Conservation (phyloP, 1,140 invertebrate genomes). For the Drosophila navojoa region DNA sequence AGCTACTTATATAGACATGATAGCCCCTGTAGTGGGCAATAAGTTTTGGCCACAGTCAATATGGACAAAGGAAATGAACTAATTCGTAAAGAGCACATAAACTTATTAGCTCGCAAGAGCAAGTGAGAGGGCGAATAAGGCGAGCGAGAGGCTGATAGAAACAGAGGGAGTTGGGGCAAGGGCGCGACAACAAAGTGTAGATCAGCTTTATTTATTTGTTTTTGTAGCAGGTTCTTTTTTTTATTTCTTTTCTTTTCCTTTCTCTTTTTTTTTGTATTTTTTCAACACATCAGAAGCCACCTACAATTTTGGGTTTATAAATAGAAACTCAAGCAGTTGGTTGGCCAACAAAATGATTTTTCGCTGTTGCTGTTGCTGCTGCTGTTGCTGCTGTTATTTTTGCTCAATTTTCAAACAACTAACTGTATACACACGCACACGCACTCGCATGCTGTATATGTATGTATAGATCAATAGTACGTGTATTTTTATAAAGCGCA, state of each 20-base stretch:
- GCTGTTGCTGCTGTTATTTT: slow-evolving; percentile 61
- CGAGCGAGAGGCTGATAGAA: not conserved
- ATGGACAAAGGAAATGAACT: slow-evolving; percentile 56
- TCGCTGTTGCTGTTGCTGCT: slow-evolving; percentile 20
- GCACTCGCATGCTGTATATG: slow-evolving; percentile 28
- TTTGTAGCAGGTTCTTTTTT: slow-evolving; percentile 37
- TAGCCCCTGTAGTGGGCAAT: not conserved
- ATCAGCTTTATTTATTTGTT: slow-evolving; percentile 66
- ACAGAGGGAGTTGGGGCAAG: not conserved
- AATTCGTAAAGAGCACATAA: slow-evolving; percentile 48
- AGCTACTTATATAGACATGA: slow-evolving; percentile 1
- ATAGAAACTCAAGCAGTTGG: slow-evolving; percentile 77
- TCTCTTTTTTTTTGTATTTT: slow-evolving; percentile 45
- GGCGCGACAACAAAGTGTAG: slow-evolving; percentile 60
- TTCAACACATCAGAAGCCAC: slow-evolving; percentile 75
- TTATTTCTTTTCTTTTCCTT: slow-evolving; percentile 31
- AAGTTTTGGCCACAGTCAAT: slow-evolving; percentile 34
- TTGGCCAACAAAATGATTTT: slow-evolving; percentile 74
- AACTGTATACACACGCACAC: slow-evolving; percentile 64
- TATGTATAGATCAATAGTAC: slow-evolving; percentile 42
- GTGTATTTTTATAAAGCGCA: slow-evolving; percentile 76
- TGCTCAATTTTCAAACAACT: slow-evolving; percentile 80
- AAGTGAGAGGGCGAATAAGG: not conserved
- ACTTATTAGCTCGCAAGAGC: slow-evolving; percentile 36
- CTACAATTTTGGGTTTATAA: slow-evolving; percentile 76